phyloP scores from a whole-genome alignment of 2,113 vertebrate species.

The Sprattus sprattus region DNA sequence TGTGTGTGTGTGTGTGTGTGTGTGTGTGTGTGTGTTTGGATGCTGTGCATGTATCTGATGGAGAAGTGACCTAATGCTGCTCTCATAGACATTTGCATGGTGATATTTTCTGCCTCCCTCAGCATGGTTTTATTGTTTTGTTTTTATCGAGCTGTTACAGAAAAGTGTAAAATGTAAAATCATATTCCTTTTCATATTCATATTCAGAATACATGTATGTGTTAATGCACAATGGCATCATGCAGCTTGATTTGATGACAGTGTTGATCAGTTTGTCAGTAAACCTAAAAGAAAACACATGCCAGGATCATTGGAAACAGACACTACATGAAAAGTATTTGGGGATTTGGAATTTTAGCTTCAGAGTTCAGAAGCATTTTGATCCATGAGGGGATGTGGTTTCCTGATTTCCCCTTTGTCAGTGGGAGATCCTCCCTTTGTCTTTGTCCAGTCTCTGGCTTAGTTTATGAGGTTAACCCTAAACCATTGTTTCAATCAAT shows the following conservation, averaged over 20 bases:
- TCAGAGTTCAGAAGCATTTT: no score
- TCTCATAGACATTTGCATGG: not conserved
- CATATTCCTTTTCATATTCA: not conserved
- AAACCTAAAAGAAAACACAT: no score
- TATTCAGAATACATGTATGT: no score
- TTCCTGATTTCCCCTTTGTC: no score
- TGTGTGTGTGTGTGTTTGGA: slow-evolving; percentile 16
- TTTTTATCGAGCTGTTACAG: not conserved
- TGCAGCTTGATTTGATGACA: no score
- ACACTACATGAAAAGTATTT: not conserved
- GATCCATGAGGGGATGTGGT: no score
- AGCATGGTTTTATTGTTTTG: not conserved
- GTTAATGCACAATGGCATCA: no score
- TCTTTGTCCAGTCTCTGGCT: not conserved
- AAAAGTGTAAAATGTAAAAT: not conserved
- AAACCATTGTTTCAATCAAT: not conserved
- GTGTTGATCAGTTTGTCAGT: no score
- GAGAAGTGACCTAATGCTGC: not conserved
- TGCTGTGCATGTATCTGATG: not conserved
- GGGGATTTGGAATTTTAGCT: not conserved
- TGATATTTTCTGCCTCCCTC: not conserved
- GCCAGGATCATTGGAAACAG: no score
- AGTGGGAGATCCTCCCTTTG: no score
- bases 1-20: slow-evolving; percentile 35
- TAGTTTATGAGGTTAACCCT: not conserved